A percentile compares a stretch with the other conserved stretches of the same genome.
Conservation (phyloP, 1,140 invertebrate species). For the Caenorhabditis briggsae region DNA sequence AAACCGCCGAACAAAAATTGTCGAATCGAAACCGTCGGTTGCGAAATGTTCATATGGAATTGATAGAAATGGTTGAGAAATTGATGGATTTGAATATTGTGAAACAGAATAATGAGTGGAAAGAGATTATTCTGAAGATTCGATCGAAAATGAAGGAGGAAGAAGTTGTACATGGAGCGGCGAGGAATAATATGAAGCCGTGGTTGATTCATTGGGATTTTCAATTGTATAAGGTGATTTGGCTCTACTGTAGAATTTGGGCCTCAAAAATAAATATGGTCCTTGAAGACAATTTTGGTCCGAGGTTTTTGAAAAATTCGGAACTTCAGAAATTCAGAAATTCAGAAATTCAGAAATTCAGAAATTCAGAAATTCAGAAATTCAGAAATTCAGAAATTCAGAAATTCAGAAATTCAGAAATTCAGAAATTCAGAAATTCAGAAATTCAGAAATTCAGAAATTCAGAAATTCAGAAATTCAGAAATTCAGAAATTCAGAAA, state of each 20-base stretch:
- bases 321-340: too few relatives aligned
- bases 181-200: slow-evolving; percentile 85
- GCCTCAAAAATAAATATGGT: too few relatives aligned
- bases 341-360: too few relatives aligned
- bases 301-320: too few relatives aligned
- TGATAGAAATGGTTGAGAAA: slow-evolving; percentile 80
- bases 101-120: slow-evolving; percentile 82
- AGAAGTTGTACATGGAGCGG: slow-evolving; percentile 79
- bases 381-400: too few relatives aligned
- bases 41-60: slow-evolving; percentile 73
- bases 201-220: slow-evolving; percentile 96
- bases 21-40: slow-evolving; percentile 83
- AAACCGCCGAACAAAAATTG: slow-evolving; percentile 85
- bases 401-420: not conserved
- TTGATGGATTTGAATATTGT: slow-evolving; percentile 86
- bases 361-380: too few relatives aligned
- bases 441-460: not conserved
- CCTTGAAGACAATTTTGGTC: too few relatives aligned
- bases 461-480: too few relatives aligned
- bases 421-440: not conserved
- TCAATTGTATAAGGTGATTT: slow-evolving; percentile 87
- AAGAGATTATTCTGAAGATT: slow-evolving; percentile 50
- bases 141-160: slow-evolving; percentile 80
- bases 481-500: too few relatives aligned
- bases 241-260: not conserved